Evolutionary conservation across 2,797 vertebrate species (phyloP).

Genomic region (Cheirogaleus major): DNA sequence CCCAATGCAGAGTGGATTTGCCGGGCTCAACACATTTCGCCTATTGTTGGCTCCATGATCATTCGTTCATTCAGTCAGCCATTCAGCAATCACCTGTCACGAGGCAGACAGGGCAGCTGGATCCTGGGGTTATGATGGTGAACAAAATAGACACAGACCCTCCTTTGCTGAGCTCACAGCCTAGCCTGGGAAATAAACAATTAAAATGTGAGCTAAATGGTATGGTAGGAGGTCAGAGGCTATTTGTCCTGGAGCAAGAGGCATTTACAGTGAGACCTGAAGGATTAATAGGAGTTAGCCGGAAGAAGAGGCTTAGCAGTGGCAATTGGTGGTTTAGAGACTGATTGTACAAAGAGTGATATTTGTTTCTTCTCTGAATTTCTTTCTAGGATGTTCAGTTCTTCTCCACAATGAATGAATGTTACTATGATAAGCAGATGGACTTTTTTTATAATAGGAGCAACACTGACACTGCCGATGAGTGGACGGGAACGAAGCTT

Average conservation of each 20-base stretch:
- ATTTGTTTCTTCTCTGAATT: slow-evolving; percentile 52
- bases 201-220: background rate
- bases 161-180: background rate
- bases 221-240: background rate
- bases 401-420: slow-evolving; percentile 90
- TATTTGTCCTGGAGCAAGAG: background rate
- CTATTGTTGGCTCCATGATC: background rate
- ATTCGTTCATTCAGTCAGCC: background rate
- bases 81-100: background rate
- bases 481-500: slow-evolving; percentile 89
- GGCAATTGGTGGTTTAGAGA: background rate
- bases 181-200: background rate
- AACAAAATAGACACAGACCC: background rate
- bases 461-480: slow-evolving; percentile 83
- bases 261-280: background rate
- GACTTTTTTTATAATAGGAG: slow-evolving; percentile 95
- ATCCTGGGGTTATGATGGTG: background rate
- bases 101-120: background rate
- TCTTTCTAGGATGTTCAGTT: slow-evolving; percentile 82
- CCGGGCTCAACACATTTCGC: background rate
- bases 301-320: background rate
- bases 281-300: background rate
- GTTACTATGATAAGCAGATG: slow-evolving; percentile 93
- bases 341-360: slow-evolving; percentile 46
- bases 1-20: background rate